Base-by-base conservation (phyloP, 2,113 vertebrate species). In the Oryzias woworae region DNA sequence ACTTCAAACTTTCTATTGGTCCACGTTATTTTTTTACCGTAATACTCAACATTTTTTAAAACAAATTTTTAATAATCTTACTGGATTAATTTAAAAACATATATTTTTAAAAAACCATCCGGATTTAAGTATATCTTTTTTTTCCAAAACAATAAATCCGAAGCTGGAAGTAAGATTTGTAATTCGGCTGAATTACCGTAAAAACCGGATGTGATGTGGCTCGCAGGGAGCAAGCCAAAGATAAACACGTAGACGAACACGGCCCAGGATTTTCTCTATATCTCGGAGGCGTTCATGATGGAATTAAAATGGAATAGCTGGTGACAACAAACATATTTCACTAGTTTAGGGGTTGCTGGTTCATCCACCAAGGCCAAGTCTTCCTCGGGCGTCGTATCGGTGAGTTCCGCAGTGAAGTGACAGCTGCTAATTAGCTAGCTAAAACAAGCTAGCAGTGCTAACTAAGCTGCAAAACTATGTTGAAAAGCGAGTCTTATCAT, bases 191-290 rank as follows among this genome's bases (percentile, higher is more conserved):
- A 36, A 20, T 74, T 84, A 67, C 75, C 73, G 12, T 22, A 53
- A 12, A 6, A 62, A 55, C 86, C 92, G 92, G 92, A 93, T 82
- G 69, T 93, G 92, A 93, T 75, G 91, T 93, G 91, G 91, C 91
- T 72, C 46, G 70, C 46, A 24, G 45, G 47, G 77, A 90, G 71
- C 90, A 85, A 92, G 88, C 89, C 89, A 84, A 89, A 90, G 88
- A 93, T 91, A 92, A 92, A 93, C 91, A 93, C 91, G 90, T 92
- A 90, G 78, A 69, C 58, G 31, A 42, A 20, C 44, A 63, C 73
- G 77, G 81, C 50, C 53, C 53, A 78, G 56, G 62, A 55, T 59
- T 63, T 36, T 49, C 61, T 2, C 48, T 58, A 47, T 44, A 43
- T 15, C 4, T 20, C 26, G 52, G 61, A 43, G 57, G 53, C 18